A percentile compares a stretch with the other conserved stretches of the same genome.
Evolutionary conservation across 2,888 invertebrate species (phyloP).

Genomic region (Spialia ferax): DNA sequence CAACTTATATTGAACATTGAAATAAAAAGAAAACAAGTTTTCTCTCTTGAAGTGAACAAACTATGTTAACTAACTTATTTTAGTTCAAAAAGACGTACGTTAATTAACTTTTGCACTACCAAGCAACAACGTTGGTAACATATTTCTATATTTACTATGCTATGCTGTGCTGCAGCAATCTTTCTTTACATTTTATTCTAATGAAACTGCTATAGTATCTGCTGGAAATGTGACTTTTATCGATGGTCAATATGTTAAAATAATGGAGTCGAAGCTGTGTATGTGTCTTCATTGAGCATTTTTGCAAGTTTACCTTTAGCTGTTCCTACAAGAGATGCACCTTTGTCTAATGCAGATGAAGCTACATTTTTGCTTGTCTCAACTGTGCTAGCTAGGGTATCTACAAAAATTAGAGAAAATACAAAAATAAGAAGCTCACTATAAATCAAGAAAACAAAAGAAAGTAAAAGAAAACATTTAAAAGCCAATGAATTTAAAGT

Average conservation of each 20-base stretch:
- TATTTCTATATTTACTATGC: slow-evolving; percentile 61
- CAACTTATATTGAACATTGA: too few relatives aligned
- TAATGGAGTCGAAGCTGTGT: too few relatives aligned
- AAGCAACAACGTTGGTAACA: too few relatives aligned
- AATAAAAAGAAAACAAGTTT: too few relatives aligned
- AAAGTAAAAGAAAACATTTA: too few relatives aligned
- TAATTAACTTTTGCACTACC: slow-evolving; percentile 59
- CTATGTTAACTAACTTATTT: too few relatives aligned
- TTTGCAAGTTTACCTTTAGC: slow-evolving; percentile 54
- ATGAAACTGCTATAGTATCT: slow-evolving; percentile 51
- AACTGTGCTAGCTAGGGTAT: slow-evolving; percentile 58
- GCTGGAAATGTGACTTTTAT: background rate
- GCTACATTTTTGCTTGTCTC: slow-evolving; percentile 63
- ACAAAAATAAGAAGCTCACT: background rate
- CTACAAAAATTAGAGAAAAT: slow-evolving; percentile 48
- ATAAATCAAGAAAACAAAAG: too few relatives aligned
- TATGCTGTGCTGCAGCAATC: slow-evolving; percentile 50
- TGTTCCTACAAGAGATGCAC: slow-evolving; percentile 53
- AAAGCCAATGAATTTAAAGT: too few relatives aligned
- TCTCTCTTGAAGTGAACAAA: too few relatives aligned
- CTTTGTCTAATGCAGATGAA: slow-evolving; percentile 57
- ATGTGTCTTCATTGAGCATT: too few relatives aligned
- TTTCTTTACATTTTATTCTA: slow-evolving; percentile 52
- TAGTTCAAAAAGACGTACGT: too few relatives aligned
- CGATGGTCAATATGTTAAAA: too few relatives aligned